Percentiles rank a stretch among this genome's conserved stretches.
phyloP scores from a whole-genome alignment of 2,113 vertebrate species.

The Turdus rufiventris region DNA sequence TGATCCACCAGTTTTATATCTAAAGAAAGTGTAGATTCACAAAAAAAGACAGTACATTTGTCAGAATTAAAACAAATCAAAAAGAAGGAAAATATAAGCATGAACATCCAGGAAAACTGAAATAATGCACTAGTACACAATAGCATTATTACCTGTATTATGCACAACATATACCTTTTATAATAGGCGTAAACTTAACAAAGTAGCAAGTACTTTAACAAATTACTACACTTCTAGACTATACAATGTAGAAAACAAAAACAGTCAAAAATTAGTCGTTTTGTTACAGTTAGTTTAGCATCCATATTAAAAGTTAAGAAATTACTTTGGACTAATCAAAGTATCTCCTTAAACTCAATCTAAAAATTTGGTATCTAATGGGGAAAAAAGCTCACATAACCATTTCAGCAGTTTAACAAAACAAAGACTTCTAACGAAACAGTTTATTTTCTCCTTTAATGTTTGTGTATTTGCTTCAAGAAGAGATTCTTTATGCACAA shows the following conservation, averaged over 20 bases:
- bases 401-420: not conserved
- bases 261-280: not conserved
- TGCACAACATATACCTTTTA: not conserved
- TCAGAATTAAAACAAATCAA: not conserved
- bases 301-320: not conserved
- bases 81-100: not conserved
- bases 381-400: not conserved
- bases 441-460: not conserved
- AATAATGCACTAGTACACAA: not conserved
- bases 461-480: not conserved
- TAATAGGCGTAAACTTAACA: not conserved
- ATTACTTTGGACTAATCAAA: not conserved
- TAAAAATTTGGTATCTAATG: not conserved
- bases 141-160: not conserved
- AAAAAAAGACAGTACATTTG: not conserved
- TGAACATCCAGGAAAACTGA: not conserved
- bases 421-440: not conserved
- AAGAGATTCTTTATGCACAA: not conserved
- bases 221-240: not conserved
- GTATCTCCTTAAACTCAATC: not conserved
- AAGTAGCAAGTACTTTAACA: not conserved
- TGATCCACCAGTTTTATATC: not conserved
- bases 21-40: not conserved
- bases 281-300: not conserved
- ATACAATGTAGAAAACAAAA: not conserved